A percentile compares a stretch with the other conserved stretches of the same genome.
Evolutionary conservation across 2,113 vertebrate genomes (phyloP).

Genomic region (Indri indri): DNA sequence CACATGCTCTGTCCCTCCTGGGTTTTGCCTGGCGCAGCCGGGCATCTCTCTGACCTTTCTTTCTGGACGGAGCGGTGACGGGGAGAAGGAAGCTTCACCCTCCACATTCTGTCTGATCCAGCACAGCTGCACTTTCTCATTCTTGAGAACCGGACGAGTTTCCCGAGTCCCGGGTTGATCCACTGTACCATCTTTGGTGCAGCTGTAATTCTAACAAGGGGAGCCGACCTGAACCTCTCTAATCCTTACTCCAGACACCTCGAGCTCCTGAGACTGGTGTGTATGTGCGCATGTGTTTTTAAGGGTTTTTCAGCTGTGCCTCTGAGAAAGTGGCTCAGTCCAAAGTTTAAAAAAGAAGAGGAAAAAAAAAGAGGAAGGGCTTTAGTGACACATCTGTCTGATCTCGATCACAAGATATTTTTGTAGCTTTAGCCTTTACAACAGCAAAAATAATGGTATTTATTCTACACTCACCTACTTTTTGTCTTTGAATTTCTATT

Average conservation of each 20-base stretch:
- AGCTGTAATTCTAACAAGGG: conserved; percentile 86
- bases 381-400: conserved; percentile 74
- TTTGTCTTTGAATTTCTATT: conserved; percentile 73
- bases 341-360: conserved; percentile 60
- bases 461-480: conserved; percentile 74
- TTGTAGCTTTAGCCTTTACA: conserved; percentile 82
- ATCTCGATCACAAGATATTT: conserved; percentile 79
- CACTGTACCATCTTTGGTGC: conserved; percentile 85
- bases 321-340: conserved; percentile 82
- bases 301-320: conserved; percentile 84
- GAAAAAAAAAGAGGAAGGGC: background rate
- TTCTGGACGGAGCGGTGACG: background rate
- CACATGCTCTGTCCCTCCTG: rapidly evolving
- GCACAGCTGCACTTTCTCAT: conserved; percentile 84
- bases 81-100: conserved; percentile 27
- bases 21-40: background rate
- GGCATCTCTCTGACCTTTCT: conserved; percentile 27
- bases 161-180: conserved; percentile 82
- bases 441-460: conserved; percentile 68
- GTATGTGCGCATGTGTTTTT: conserved; percentile 51
- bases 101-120: conserved; percentile 62
- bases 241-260: conserved; percentile 88
- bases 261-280: conserved; percentile 79
- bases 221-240: conserved; percentile 84
- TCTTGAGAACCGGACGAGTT: conserved; percentile 85